Conservation (phyloP, 2,888 invertebrate genomes). For the Hololepta plana region DNA sequence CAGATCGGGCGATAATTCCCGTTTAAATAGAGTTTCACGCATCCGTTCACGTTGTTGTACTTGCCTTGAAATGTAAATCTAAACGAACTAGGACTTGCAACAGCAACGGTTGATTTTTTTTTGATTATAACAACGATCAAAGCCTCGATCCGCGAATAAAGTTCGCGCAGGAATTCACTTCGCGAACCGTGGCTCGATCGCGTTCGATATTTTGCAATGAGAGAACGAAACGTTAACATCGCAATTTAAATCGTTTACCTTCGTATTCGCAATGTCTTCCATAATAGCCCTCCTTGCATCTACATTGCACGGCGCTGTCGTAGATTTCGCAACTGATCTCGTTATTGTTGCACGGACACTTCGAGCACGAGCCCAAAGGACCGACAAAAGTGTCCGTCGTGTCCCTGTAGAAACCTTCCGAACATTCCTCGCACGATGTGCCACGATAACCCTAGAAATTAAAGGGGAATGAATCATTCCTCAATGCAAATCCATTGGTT, state of each 20-base stretch:
- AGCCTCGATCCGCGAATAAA: too few relatives aligned
- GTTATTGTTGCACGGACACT: conserved; percentile 63
- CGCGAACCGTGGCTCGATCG: too few relatives aligned
- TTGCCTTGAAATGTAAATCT: too few relatives aligned
- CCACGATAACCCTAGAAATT: conserved; percentile 43
- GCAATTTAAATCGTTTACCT: conserved; percentile 30
- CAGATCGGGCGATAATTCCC: too few relatives aligned
- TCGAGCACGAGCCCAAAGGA: conserved; percentile 38
- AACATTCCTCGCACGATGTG: conserved; percentile 68
- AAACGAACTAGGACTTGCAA: too few relatives aligned
- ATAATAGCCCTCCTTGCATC: conserved; percentile 48
- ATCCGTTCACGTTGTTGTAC: too few relatives aligned
- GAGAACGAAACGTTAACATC: background rate
- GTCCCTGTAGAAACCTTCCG: conserved; percentile 53
- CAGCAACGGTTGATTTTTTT: too few relatives aligned
- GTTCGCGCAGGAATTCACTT: too few relatives aligned
- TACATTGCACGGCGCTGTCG: conserved; percentile 43
- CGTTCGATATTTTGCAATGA: too few relatives aligned
- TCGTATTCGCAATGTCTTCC: conserved; percentile 46
- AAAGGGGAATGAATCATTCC: background rate
- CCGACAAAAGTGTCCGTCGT: conserved; percentile 29
- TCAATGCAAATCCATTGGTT: background rate
- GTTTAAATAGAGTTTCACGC: too few relatives aligned
- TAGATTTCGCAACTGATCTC: conserved; percentile 43
- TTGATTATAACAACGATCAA: too few relatives aligned